phyloP scores from a whole-genome alignment of 2,113 vertebrate species.

The Hepsetus odoe region DNA sequence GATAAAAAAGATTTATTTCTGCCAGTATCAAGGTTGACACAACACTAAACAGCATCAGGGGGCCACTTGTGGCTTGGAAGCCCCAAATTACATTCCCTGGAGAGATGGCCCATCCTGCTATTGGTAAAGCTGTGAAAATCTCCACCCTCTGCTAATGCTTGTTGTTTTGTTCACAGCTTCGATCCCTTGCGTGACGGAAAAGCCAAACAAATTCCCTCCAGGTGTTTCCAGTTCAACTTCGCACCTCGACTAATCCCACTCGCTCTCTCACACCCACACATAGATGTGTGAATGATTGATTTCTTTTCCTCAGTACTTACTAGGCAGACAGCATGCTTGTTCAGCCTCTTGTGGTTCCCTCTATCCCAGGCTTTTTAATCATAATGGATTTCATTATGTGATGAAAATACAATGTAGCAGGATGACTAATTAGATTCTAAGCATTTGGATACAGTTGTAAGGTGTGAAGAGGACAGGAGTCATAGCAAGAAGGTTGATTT shows the following conservation, averaged over 20 bases:
- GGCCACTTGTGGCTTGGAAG: not conserved
- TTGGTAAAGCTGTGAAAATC: not conserved
- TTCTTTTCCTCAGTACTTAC: not conserved
- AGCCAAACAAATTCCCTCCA: slow-evolving; percentile 32
- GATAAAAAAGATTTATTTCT: too few species aligned
- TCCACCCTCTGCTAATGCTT: slow-evolving; percentile 11
- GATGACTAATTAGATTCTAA: not conserved
- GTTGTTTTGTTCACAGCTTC: slow-evolving; percentile 33
- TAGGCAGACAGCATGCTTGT: too few species aligned
- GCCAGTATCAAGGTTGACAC: too few species aligned
- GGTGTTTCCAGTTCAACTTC: slow-evolving; percentile 25
- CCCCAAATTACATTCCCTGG: slow-evolving; percentile 9
- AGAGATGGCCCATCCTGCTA: not conserved
- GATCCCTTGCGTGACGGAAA: slow-evolving; percentile 1
- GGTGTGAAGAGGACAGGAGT: not conserved
- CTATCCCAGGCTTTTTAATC: slow-evolving; percentile 47
- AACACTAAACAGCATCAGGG: too few species aligned
- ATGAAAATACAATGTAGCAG: slow-evolving; percentile 24
- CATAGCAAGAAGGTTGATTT: too few species aligned
- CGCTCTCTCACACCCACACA: slow-evolving; percentile 36
- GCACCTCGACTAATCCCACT: slow-evolving; percentile 55
- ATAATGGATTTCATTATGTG: slow-evolving; percentile 43
- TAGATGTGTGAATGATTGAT: slow-evolving; percentile 60
- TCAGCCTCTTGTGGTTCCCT: too few species aligned
- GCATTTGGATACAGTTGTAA: not conserved